Conservation (phyloP, 2,888 invertebrate species). For the Brachypalpus laphriformis region DNA sequence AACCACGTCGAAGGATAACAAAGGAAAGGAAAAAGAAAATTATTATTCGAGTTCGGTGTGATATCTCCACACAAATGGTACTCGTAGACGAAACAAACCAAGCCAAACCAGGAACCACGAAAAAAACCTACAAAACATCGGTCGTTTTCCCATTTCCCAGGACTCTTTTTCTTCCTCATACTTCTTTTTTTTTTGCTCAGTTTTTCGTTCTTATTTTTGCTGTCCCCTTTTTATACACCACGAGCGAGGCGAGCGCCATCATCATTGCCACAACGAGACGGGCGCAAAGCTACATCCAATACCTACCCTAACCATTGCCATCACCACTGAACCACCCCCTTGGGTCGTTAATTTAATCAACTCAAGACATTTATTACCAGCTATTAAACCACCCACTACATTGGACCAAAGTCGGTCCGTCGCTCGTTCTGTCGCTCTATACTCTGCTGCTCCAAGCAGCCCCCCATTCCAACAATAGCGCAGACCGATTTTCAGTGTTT, state of each 20-base stretch:
- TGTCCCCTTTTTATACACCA: slow-evolving; percentile 20
- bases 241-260: slow-evolving; percentile 26
- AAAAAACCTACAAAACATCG: slow-evolving; percentile 52
- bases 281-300: slow-evolving; percentile 45
- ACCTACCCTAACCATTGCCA: neutral
- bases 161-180: slow-evolving; percentile 25
- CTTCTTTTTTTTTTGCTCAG: neutral
- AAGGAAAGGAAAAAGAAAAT: slow-evolving; percentile 46
- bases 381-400: slow-evolving; percentile 77
- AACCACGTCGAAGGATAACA: slow-evolving; percentile 46
- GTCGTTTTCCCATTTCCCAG: slow-evolving; percentile 62
- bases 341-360: slow-evolving; percentile 77
- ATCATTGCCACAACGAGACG: slow-evolving; percentile 50
- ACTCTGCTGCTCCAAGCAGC: neutral
- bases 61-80: slow-evolving; percentile 46
- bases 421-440: slow-evolving; percentile 7
- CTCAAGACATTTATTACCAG: slow-evolving; percentile 77
- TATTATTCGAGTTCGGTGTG: slow-evolving; percentile 64
- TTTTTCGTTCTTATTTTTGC: slow-evolving; percentile 6
- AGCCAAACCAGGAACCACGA: slow-evolving; percentile 13
- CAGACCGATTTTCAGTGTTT: slow-evolving; percentile 33
- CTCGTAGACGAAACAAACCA: neutral
- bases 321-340: slow-evolving; percentile 61
- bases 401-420: slow-evolving; percentile 62
- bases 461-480: neutral